A percentile compares a stretch with the other conserved stretches of the same genome.
phyloP scores from a whole-genome alignment of 2,113 vertebrate species.

The Phaethon lepturus region DNA sequence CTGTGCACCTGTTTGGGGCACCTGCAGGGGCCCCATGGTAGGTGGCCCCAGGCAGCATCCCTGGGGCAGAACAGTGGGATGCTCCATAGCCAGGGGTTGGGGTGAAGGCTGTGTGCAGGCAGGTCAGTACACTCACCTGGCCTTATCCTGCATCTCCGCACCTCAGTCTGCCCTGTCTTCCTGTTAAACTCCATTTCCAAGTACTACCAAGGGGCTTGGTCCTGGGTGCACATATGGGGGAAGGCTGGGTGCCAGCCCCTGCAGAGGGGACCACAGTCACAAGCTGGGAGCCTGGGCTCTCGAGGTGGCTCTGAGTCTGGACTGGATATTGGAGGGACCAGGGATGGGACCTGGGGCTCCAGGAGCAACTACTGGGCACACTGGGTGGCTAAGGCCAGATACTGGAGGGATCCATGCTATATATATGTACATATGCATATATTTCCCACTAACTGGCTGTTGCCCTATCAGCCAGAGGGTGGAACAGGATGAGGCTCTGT shows the following conservation, averaged over 20 bases:
- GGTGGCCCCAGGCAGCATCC: neutral
- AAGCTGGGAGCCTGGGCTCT: neutral
- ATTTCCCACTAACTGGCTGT: too few species aligned
- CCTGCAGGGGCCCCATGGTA: rapidly evolving
- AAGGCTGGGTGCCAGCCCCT: neutral
- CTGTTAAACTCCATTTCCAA: neutral
- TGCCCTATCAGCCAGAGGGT: too few species aligned
- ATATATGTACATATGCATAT: too few species aligned
- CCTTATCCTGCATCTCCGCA: neutral
- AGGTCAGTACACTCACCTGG: neutral
- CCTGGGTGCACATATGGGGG: rapidly evolving
- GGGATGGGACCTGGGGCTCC: neutral
- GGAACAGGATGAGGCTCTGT: too few species aligned
- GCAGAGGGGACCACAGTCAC: neutral
- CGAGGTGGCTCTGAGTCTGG: neutral
- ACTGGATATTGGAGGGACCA: too few species aligned
- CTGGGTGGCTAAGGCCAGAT: too few species aligned
- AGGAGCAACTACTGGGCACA: neutral
- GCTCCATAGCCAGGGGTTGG: rapidly evolving
- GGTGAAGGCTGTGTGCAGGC: neutral
- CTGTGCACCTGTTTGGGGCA: rapidly evolving
- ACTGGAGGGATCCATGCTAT: too few species aligned
- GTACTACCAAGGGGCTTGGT: neutral
- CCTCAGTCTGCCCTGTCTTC: too few species aligned
- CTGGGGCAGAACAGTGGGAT: neutral